These are phyloP conservation scores for Todiramphus saurophagus DNA, from an alignment of 2,113 vertebrate genomes.

Conservation along the genomic window DNA sequence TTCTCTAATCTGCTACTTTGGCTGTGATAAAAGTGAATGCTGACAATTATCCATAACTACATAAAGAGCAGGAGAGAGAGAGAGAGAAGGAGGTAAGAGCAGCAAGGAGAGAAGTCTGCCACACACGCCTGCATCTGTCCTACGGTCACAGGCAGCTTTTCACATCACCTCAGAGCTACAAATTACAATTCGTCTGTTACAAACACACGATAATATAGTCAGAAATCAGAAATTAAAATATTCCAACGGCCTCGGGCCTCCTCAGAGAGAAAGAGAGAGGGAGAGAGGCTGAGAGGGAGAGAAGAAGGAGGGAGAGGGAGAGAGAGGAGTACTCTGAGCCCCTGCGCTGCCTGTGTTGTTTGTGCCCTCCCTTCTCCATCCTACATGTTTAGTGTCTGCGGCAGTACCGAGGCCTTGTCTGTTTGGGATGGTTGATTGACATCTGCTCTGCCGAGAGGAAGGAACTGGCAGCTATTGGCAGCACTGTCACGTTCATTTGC, in stretches of 20 bases:
- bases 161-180: conserved; percentile 72
- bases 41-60: conserved; percentile 79
- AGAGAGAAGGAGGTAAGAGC: conserved; percentile 2
- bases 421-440: conserved; percentile 87
- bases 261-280: conserved; percentile 31
- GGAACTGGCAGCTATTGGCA: conserved; percentile 80
- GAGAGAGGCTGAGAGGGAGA: conserved; percentile 33
- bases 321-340: conserved; percentile 1
- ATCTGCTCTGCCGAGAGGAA: conserved; percentile 89
- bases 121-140: conserved; percentile 52
- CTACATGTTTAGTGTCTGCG: conserved; percentile 78
- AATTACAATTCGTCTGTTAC: conserved; percentile 77
- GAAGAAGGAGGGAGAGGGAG: conserved; percentile 19
- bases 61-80: conserved; percentile 38
- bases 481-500: conserved; percentile 79
- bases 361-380: conserved; percentile 72
- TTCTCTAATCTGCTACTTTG: conserved; percentile 76
- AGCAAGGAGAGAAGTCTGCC: neutral
- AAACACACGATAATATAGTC: conserved; percentile 74
- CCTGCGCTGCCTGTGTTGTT: conserved; percentile 66
- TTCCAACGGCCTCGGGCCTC: conserved; percentile 67
- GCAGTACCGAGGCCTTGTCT: conserved; percentile 75
- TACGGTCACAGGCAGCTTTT: conserved; percentile 62
- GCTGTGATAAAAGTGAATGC: conserved; percentile 78
- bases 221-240: conserved; percentile 79